Conservation (phyloP, 2,888 invertebrate species). For the Priocnemis perturbator region DNA sequence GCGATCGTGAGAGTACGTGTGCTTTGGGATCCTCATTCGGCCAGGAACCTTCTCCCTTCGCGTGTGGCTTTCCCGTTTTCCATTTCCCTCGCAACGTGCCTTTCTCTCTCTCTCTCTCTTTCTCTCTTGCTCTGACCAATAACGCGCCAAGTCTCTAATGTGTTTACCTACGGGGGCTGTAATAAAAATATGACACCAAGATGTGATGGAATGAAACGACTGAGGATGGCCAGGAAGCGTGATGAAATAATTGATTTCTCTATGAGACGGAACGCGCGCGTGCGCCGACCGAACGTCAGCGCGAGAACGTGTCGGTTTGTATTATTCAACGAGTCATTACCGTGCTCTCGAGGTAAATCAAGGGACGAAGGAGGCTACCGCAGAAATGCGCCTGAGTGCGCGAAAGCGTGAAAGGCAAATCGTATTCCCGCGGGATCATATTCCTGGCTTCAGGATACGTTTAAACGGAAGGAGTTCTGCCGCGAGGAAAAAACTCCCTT, state of each 20-base stretch:
- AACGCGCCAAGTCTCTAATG: conserved; percentile 64
- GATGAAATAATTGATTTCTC: conserved; percentile 42
- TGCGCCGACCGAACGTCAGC: neutral
- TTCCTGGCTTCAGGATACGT: neutral
- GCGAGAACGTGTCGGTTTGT: neutral
- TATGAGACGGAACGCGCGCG: neutral
- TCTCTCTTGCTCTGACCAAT: conserved; percentile 26
- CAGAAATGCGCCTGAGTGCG: neutral
- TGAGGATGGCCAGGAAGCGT: neutral
- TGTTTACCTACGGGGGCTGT: conserved; percentile 50
- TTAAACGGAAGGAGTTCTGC: neutral
- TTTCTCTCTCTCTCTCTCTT: neutral
- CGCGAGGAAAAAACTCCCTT: conserved; percentile 6
- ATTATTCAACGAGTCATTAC: conserved; percentile 12
- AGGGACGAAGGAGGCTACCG: conserved; percentile 8
- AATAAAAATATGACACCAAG: conserved; percentile 64
- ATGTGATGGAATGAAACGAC: conserved; percentile 57
- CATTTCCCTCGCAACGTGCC: neutral
- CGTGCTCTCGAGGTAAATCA: conserved; percentile 1
- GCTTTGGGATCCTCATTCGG: conserved; percentile 25
- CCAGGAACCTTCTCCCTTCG: conserved; percentile 32
- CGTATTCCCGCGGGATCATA: conserved; percentile 18
- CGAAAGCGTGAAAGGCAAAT: neutral
- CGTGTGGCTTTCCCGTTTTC: conserved; percentile 40
- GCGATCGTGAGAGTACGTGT: conserved; percentile 14